Evolutionary conservation across 2,888 invertebrate genomes (phyloP), one percentile per base, ranked within the genome.

Genomic region (Ectemnius continuus): DNA sequence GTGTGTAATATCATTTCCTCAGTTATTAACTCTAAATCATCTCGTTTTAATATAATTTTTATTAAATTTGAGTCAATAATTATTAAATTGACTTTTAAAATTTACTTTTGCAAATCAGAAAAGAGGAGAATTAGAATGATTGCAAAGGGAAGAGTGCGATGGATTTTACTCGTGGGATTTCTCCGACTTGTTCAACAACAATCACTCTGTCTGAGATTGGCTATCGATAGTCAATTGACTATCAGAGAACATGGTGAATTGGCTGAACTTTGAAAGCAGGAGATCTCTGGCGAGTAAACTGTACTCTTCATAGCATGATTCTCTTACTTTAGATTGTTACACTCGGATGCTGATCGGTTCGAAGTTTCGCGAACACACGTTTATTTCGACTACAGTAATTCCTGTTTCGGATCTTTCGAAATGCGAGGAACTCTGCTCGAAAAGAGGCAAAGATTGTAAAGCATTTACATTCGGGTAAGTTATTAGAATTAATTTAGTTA

Each of bases 391-490:
- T 1, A 88, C 90, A 78, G 89, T 86, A 67, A 84, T 90, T 56
- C 83, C 87, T 63, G 89, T 90, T 16, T 88, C 87, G 16, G 91
- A 91, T 58, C 89, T 92, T 60, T 83, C 87, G 11, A 92, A 92
- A 75, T 93, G 93, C 81, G 92, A 93, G 79, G 88, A 90, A 77
- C 90, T 90, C 52, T 93, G 93, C 78, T 91, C 92, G 4, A 85
- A 86, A 67, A 91, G 92, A 71, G 89, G 90, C 73, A 90, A 89
- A 46, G 81, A 86, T 70, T 93, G 93, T 84, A 90, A 90, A 76
- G 89, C 91, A 1, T 92, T 93, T 81, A 92, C 92, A 85, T 92
- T 92, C 81, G 93, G 93, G 93, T 93, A 90, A 89, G 91, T 48
- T 2, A 5, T 14, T 18, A 6, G 3, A n/a, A 14, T 4, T 11